Evolutionary conservation across 2,113 vertebrate species (phyloP).

Genomic region (Tetraodon nigroviridis): DNA sequence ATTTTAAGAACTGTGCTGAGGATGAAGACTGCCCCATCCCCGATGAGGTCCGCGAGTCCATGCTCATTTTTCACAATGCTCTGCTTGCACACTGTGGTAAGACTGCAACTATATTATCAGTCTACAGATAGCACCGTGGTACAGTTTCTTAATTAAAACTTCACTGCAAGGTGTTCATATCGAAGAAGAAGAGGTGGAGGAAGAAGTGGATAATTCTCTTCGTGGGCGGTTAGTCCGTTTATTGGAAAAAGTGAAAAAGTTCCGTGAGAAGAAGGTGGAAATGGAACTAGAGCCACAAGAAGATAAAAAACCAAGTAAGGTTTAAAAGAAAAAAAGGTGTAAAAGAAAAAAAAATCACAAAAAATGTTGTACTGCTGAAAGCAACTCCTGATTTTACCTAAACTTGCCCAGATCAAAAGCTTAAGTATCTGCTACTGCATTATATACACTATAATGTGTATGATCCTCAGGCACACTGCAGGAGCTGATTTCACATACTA

Average conservation of each 20-base stretch:
- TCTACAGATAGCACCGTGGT: background rate
- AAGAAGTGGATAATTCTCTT: conserved; percentile 79
- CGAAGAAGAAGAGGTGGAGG: conserved; percentile 80
- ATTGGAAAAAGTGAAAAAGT: conserved; percentile 78
- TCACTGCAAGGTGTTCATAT: conserved; percentile 82
- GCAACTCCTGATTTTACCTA: background rate
- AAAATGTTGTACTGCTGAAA: background rate
- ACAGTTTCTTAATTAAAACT: background rate
- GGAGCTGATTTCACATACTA: conserved; percentile 90
- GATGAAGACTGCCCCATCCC: conserved; percentile 82
- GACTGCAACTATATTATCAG: conserved; percentile 28
- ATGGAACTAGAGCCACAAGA: conserved; percentile 73
- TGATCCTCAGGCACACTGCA: conserved; percentile 78
- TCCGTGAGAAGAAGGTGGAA: conserved; percentile 76
- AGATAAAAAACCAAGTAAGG: conserved; percentile 83
- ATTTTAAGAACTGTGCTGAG: conserved; percentile 78
- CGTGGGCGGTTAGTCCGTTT: conserved; percentile 79
- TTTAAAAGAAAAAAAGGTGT: background rate
- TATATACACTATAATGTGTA: background rate
- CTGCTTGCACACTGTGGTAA: conserved; percentile 87
- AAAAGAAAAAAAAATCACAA: background rate
- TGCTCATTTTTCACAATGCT: conserved; percentile 80
- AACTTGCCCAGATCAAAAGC: too few species aligned
- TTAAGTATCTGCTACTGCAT: too few species aligned
- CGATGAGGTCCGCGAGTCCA: conserved; percentile 76